Evolutionary conservation across 2,113 vertebrate species (phyloP), one percentile per base, ranked within the genome.

Genomic region (Telmatochromis brichardi): DNA sequence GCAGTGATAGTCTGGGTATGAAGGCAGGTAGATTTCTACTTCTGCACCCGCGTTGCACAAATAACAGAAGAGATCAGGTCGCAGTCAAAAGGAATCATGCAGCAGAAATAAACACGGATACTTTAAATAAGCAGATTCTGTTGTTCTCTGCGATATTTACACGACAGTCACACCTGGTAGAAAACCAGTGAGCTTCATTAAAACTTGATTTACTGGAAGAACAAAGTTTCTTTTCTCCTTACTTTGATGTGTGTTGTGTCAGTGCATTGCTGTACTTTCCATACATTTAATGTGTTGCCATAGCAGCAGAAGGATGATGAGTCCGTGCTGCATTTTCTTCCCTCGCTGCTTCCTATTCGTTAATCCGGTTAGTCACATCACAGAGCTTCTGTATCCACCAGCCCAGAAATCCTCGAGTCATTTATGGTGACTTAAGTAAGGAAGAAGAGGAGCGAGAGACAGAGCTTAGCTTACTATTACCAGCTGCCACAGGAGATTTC

Each of bases 281-380:
- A 53, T 78, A 80, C 23, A 47, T 71, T 84, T 28, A 50, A 78
- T 58, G 55, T 71, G 80, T 60, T 86, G 54, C 68, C 80, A 45
- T 42, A 54, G 81, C 86, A 3, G 78, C 68, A 79, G 82, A 80
- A 86, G 26, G 82, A 81, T 82, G 86, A 80, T 33, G 81, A 86
- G 81, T 87, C 87, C 11, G 3, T 60, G n/a, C 63, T 73, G 80
- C 37, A 50, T 90, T 79, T 84, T 81, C 42, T 78, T 85, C 53
- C 80, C 84, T 63, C 85, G 40, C 86, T 93, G 85, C 85, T 53
- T 23, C 78, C 84, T 63, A 84, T 89, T 58, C 12, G 84, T 57
- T 96, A 96, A 96, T 96, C 95, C 90, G 33, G 90, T 96, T 96
- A 94, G 95, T 94, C 91, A 95, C 95, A 94, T 94, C 85, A 92